Evolutionary conservation across 2,888 invertebrate species (phyloP), one percentile per base, ranked within the genome.

Genomic region (Ectropis crepuscularia): DNA sequence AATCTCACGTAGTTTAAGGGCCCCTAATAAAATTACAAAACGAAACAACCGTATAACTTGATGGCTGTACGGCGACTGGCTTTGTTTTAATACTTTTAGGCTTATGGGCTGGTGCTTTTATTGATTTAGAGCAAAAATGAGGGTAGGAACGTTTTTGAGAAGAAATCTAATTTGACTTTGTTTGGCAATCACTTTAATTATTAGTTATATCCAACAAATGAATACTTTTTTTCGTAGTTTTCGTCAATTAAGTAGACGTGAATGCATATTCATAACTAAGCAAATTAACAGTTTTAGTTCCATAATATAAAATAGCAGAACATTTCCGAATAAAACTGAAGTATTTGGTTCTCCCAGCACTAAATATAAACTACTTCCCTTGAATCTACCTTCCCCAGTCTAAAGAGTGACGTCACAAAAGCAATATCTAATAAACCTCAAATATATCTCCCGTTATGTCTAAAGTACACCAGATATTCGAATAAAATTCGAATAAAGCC

Each of bases 401-500:
- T 41, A 41, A 39, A 39, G 10, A 38, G 8, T 39, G 51, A 53
- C 42, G 42, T 50, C 47, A 65, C 59, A 58, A 58, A 63, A 46
- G 48, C 51, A 50, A 41, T 53, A 53, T 53, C 63, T 45, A 58
- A 57, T 65, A 68, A 63, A 60, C 50, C 57, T 12, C 60, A 47
- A 65, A 65, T 65, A 59, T 62, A 64, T 63, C 57, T 64, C 61
- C 51, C 61, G 66, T 69, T 71, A 71, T 36, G 53, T 63, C 67
- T 65, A 65, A 70, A 67, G 80, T 78, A 81, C 77, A 80, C 78
- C 74, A 79, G 84, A 84, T 84, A 85, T 85, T 77, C 83, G 83
- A 80, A 90, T 90, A 90, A 90, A 89, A 89, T 88, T 90, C 87
- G 84, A 86, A 90, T 90, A 87, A 87, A 82, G 85, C 83, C 86